Base-by-base conservation (phyloP, 2,888 invertebrate species). In the Eubasilissa splendida region DNA sequence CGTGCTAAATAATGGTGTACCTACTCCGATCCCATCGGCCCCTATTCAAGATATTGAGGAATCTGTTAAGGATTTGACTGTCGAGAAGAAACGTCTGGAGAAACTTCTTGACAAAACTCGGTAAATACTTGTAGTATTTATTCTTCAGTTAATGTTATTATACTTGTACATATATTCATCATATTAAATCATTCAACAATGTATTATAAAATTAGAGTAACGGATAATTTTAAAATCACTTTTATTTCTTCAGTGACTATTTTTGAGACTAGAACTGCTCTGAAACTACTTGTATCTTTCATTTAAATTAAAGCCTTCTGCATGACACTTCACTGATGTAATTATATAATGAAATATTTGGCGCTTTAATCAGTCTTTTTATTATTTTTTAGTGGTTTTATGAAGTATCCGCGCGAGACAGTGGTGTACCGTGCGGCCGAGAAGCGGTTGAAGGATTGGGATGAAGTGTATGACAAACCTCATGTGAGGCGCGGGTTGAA, bases 381-480 rank as follows among this genome's bases (percentile, higher is more conserved):
- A 42, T 11, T 82, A 54, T 70, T 82, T 74, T 86, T 33, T 88
- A 94, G 96, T 85, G 99, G 99, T 81, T 99, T 99, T 88, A 95
- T 99, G 87, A 99, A 98, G 87, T 99, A 99, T 91, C 95, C 95
- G 79, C 93, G 99, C 79, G 97, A 99, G 87, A 95, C 94, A 1
- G 92, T 93, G 0, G 90, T 96, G 85, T 99, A 99, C 90, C 94
- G 99, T 1, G 93, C 95, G 58, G 95, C 96, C 0, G 95, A 94
- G 77, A 95, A 95, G 85, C 93, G 99, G 0, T 88, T 96, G 85
- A 94, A 96, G 83, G 99, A 99, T 88, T 99, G 99, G 99, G 95
- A 97, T 84, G 99, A 99, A 91, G 96, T 99, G 84, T 99, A 97
- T 90, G 96, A 97, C 87, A 94, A 94, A 86, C 91, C 91, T 14